A percentile compares a stretch with the other conserved stretches of the same genome.
These are phyloP conservation scores for Papilio polyxenes DNA, from an alignment of 1,140 invertebrate genomes.

Conservation along the genomic window DNA sequence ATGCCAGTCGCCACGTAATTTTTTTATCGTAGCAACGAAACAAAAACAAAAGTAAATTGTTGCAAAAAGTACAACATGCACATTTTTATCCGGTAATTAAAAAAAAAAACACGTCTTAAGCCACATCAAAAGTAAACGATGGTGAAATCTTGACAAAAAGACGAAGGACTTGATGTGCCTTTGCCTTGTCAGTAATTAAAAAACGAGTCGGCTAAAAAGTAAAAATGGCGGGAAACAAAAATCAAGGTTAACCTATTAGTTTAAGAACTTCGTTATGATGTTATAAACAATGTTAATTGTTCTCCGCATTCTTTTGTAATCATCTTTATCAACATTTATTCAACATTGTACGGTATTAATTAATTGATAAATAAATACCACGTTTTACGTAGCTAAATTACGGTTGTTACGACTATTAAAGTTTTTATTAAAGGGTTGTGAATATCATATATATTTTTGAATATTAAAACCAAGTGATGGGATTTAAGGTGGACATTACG, in stretches of 20 bases:
- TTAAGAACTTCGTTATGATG: neutral
- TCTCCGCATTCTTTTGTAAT: constrained; percentile 20
- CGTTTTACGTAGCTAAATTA: neutral
- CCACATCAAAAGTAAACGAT: neutral
- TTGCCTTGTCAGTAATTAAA: neutral
- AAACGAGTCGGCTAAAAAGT: neutral
- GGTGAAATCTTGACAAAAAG: neutral
- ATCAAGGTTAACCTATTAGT: neutral
- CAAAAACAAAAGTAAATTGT: no score
- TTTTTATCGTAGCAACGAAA: no score
- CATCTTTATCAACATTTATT: constrained; percentile 22
- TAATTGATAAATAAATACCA: constrained; percentile 15
- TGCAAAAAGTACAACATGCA: neutral
- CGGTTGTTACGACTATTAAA: neutral
- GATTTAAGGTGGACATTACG: no score
- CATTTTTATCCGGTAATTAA: neutral
- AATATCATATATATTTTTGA: neutral
- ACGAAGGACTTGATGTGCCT: neutral
- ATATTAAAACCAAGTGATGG: no score
- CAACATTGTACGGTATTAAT: neutral
- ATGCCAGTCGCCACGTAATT: no score
- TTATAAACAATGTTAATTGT: constrained; percentile 11
- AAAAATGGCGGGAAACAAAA: neutral
- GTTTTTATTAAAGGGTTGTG: neutral
- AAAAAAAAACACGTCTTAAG: neutral